These are phyloP conservation scores for Dasypus novemcinctus DNA, from an alignment of 2,113 vertebrate species.

Conservation along the genomic window DNA sequence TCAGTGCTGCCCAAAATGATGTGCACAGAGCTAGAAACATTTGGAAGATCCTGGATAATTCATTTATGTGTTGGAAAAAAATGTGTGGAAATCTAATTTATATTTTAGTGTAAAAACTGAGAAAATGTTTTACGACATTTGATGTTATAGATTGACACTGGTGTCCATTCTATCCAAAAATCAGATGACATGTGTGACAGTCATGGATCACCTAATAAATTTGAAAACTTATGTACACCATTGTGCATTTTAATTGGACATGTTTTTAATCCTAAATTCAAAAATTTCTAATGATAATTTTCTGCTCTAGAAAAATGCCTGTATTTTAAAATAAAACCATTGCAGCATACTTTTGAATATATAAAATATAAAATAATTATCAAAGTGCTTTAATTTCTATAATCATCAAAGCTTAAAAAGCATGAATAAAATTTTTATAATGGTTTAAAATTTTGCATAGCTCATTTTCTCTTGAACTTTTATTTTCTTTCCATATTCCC, in stretches of 20 bases:
- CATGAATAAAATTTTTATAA: neutral
- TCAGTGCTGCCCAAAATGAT: neutral
- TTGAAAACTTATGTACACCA: neutral
- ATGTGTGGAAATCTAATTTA: neutral
- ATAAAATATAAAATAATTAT: neutral
- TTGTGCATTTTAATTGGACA: neutral
- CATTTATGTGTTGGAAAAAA: neutral
- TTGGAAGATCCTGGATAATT: neutral
- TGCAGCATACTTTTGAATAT: neutral
- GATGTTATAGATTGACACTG: neutral
- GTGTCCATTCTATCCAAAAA: neutral
- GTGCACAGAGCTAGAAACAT: neutral
- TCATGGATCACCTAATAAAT: neutral
- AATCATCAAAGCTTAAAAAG: neutral
- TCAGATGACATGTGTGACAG: neutral
- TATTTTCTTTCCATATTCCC: neutral
- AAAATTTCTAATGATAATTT: neutral
- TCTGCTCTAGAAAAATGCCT: neutral
- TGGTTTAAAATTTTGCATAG: neutral
- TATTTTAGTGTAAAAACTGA: neutral
- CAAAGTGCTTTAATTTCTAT: neutral
- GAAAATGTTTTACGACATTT: neutral
- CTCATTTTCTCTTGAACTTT: neutral
- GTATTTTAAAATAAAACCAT: neutral
- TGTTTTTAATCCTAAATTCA: neutral